Conservation (phyloP, 1,140 invertebrate species). For the Dufourea novaeangliae region DNA sequence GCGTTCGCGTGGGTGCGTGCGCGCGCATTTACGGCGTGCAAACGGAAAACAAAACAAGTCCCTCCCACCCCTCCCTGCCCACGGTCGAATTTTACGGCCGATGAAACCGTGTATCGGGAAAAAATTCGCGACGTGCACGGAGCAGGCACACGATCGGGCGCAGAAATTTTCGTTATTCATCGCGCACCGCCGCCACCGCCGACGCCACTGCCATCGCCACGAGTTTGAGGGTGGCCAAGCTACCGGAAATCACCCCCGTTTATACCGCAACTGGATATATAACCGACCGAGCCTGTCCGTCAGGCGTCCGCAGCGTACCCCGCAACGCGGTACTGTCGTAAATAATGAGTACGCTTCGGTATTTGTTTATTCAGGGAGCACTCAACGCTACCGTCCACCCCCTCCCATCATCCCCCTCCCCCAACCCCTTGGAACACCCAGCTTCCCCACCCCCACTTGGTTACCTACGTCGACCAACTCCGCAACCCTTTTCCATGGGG, state of each 20-base stretch:
- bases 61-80: too few relatives aligned
- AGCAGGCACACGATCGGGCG: neutral
- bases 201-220: too few relatives aligned
- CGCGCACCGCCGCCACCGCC: conserved; percentile 45
- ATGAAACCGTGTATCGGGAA: conserved; percentile 36
- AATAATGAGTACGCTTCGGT: conserved; percentile 74
- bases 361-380: conserved; percentile 80
- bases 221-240: conserved; percentile 31
- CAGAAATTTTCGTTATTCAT: conserved; percentile 64
- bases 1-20: neutral
- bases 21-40: too few relatives aligned
- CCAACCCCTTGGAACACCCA: too few relatives aligned
- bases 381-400: conserved; percentile 69
- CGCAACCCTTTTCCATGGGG: conserved; percentile 27
- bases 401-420: conserved; percentile 1
- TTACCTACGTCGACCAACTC: conserved; percentile 43
- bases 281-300: conserved; percentile 59
- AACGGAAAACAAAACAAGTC: conserved; percentile 32
- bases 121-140: conserved; percentile 17
- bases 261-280: conserved; percentile 63
- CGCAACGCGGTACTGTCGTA: conserved; percentile 62
- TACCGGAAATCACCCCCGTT: conserved; percentile 56
- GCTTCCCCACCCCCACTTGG: conserved; percentile 31
- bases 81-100: conserved; percentile 42
- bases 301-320: conserved; percentile 61